phyloP scores from a whole-genome alignment of 2,113 vertebrate genomes.

The Mastomys coucha region DNA sequence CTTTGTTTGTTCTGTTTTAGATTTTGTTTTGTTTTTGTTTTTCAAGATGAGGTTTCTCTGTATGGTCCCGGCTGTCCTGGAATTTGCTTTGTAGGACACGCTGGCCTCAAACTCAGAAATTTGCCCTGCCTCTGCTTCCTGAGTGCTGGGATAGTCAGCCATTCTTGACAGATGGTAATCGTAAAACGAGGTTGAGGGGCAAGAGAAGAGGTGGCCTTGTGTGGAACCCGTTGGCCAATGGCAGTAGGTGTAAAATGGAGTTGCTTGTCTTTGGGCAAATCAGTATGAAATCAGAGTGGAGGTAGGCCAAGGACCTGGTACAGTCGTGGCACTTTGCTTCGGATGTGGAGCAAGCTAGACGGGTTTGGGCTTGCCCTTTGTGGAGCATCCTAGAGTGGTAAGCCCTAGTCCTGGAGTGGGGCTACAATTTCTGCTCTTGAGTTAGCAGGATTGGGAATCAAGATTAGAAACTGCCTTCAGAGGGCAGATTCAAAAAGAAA shows the following conservation, averaged over 20 bases:
- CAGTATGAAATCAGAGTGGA: not conserved
- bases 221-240: not conserved
- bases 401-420: not conserved
- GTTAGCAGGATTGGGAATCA: not conserved
- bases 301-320: not conserved
- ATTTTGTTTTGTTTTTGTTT: not conserved
- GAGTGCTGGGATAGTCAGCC: not conserved
- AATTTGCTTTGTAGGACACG: not conserved
- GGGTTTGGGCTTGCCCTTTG: not conserved
- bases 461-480: not conserved
- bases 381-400: accelerated
- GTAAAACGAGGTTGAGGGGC: not conserved
- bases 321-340: not conserved
- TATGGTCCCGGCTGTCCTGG: not conserved
- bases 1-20: not conserved
- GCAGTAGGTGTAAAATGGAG: not conserved
- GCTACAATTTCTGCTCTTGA: not conserved
- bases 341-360: no score
- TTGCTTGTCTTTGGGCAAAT: not conserved
- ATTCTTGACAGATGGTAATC: not conserved
- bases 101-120: not conserved
- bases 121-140: not conserved
- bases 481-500: not conserved
- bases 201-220: not conserved
- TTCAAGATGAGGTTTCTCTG: not conserved